Base-by-base conservation (phyloP, 2,113 vertebrate species). In the Sprattus sprattus region DNA sequence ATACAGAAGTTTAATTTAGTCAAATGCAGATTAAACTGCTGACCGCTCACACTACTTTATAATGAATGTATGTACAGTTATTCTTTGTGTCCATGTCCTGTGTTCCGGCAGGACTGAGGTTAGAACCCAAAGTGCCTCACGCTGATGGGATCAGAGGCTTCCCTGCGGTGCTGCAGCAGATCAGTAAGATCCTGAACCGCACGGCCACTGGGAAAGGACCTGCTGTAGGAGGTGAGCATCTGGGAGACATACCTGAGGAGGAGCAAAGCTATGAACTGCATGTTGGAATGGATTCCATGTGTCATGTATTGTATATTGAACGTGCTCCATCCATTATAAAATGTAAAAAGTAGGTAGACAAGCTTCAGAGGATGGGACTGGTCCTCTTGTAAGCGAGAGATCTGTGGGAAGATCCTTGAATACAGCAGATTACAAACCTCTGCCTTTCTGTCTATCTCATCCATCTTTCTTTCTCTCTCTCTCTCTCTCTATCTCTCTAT, bases 161-260 rank as follows among this genome's bases (percentile, higher is more conserved):
- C 89, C 96, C 97, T 25, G 90, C 90, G 85, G 92, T 99, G 52
- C 94, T 99, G 71, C 97, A 98, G 81, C 96, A 97, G 93, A 95
- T 99, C 90, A 97, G 91, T 94, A 99, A 97, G 95, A 96, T 99
- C 91, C 94, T 99, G 84, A 99, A 95, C 89, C 96, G 96, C 83
- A 93, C 94, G 28, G 87, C 85, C 6, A 87, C 84, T 0, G 92
- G 93, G 46, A 94, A 95, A 78, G 94, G 93, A 78, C 94, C 95
- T 0, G 91, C 91, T 81, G 97, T 96, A 92, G 87, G 95, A 90
- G 97, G 97, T 98, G 88, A 90, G 57, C n/a, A 78, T 2, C 85
- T 32, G 82, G 16, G 18, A 32, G 13, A 78, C 39, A 39, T 39
- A 39, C 39, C 39, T 39, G 39, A 39, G 39, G 39, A 39, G 39